Evolutionary conservation across 1,140 invertebrate genomes (phyloP), one percentile per base, ranked within the genome.

Genomic region (Arctopsyche grandis): DNA sequence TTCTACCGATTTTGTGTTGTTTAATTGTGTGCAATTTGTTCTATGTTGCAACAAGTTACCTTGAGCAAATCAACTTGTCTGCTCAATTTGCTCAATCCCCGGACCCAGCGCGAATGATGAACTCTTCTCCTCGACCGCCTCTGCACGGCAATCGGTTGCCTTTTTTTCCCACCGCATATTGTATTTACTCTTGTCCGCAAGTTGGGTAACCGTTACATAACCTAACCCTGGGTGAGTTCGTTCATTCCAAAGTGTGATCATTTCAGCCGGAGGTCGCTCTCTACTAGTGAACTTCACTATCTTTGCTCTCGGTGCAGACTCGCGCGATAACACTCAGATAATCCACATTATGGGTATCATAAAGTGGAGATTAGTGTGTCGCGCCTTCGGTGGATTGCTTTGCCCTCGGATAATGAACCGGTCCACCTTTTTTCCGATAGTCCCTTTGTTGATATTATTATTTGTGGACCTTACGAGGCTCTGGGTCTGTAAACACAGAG

Each of bases 151-250:
- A 14, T 5, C 1, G 3, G 12, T 1, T 52, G 48, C 12, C 12
- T 52, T 4, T 38, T 38, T 38, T 38, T 38, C 7, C 7, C 7
- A 38, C 29, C 48, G 10, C 10, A 12, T 12, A 52, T 52, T 52
- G 12, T 52, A 52, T 52, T 52, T 52, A 16, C 48, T 5, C 48
- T 52, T 52, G 48, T 52, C 48, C 48, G 16, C 48, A 52, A 52
- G 48, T 52, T 52, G 48, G 10, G 12, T 52, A 52, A 46, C 69
- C 21, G 22, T 74, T 74, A 56, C 71, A 48, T 52, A 74, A 74
- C 48, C 16, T 74, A 74, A 56, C 71, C 71, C 71, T 74, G 63
- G 71, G 26, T 16, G 71, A 74, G 71, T 74, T 74, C 48, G 24
- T 74, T 74, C 43, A 56, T 56, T 21, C 43, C 16, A 70, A 29